phyloP scores from a whole-genome alignment of 2,797 vertebrate genomes.

The Toxotes lorentzi region DNA sequence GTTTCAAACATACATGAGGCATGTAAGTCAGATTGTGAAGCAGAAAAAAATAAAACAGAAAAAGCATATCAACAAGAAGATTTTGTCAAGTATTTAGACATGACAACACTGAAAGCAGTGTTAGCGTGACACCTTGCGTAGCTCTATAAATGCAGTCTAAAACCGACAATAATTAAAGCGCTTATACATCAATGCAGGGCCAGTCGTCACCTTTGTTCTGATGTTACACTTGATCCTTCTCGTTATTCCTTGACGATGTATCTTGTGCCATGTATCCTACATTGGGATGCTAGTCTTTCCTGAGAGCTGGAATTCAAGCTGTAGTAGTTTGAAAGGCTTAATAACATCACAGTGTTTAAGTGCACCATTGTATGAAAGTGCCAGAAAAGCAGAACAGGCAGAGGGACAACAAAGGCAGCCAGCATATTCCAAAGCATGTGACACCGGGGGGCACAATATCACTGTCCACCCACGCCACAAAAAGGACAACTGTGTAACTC shows the following conservation, averaged over 20 bases:
- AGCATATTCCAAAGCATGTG: slow-evolving; percentile 89
- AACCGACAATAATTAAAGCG: slow-evolving; percentile 22
- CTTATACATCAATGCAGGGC: slow-evolving; percentile 27
- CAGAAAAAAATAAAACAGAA: not conserved
- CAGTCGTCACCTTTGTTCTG: slow-evolving; percentile 74
- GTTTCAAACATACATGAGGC: slow-evolving; percentile 1
- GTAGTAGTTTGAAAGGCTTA: slow-evolving; percentile 85
- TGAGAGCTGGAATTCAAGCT: slow-evolving; percentile 84
- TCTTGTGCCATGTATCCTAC: slow-evolving; percentile 83
- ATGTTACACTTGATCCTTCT: slow-evolving; percentile 68
- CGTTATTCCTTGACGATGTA: slow-evolving; percentile 67
- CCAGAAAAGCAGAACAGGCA: slow-evolving; percentile 89
- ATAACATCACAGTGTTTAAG: slow-evolving; percentile 85
- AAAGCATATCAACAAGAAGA: not conserved
- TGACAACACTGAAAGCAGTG: slow-evolving; percentile 16
- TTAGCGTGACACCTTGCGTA: slow-evolving; percentile 24
- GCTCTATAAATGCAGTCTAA: slow-evolving; percentile 23
- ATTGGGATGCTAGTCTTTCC: slow-evolving; percentile 79
- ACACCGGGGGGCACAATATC: slow-evolving; percentile 83
- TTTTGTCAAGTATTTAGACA: not conserved
- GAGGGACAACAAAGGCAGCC: slow-evolving; percentile 86
- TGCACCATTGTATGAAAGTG: slow-evolving; percentile 90
- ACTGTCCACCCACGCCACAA: slow-evolving; percentile 77
- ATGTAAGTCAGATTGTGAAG: slow-evolving; percentile 1
- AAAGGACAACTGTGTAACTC: slow-evolving; percentile 78